phyloP scores from a whole-genome alignment of 2,888 invertebrate genomes.

The Rhopalosiphum nymphaeae region DNA sequence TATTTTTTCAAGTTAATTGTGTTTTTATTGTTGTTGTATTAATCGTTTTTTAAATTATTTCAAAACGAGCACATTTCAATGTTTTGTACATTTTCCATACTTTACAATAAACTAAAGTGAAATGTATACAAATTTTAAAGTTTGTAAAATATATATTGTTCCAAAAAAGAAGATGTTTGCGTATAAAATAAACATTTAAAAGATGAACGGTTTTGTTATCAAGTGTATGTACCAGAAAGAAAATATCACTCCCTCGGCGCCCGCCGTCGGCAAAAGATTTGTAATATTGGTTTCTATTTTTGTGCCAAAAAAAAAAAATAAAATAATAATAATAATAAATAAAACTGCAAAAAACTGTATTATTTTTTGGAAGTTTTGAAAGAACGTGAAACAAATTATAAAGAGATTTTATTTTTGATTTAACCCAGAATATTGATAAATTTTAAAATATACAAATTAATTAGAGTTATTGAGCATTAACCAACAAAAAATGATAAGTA shows the following conservation, averaged over 20 bases:
- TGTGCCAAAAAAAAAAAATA: slow-evolving; percentile 15
- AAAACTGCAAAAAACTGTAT: neutral
- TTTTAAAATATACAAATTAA: no score
- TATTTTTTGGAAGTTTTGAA: neutral
- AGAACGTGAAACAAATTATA: neutral
- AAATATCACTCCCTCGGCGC: slow-evolving; percentile 30
- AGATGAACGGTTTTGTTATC: neutral
- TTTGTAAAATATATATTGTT: neutral
- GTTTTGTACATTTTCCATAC: neutral
- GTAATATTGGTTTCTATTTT: slow-evolving; percentile 19
- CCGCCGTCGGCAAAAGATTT: slow-evolving; percentile 20
- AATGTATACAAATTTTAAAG: slow-evolving; percentile 1
- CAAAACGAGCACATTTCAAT: neutral
- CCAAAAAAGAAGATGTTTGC: neutral
- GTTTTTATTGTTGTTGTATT: neutral
- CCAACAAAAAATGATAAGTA: no score
- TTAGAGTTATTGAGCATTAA: no score
- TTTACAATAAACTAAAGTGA: neutral
- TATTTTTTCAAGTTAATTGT: neutral
- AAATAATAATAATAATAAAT: neutral
- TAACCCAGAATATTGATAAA: no score
- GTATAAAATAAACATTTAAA: slow-evolving; percentile 28
- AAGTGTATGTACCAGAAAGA: neutral
- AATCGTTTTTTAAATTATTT: neutral
- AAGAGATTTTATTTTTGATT: neutral